A percentile compares a stretch with the other conserved stretches of the same genome.
phyloP scores from a whole-genome alignment of 2,888 invertebrate species.

The Rambutsinella grinnellia region DNA sequence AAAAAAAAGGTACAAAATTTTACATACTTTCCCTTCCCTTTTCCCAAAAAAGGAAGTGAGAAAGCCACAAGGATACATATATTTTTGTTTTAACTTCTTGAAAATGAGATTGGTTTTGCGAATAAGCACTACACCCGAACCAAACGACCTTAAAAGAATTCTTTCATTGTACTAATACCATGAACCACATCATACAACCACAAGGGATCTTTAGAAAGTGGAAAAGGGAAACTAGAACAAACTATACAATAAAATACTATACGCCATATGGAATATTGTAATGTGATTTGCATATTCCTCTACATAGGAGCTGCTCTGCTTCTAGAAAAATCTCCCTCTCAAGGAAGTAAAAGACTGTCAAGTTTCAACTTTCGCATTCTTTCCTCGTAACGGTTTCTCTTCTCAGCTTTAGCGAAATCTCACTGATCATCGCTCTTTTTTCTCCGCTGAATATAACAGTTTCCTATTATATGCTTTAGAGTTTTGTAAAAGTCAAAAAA shows the following conservation, averaged over 20 bases:
- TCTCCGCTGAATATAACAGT: too few relatives aligned
- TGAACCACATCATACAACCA: constrained; percentile 16
- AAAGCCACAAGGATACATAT: constrained; percentile 43
- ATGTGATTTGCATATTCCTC: constrained; percentile 27
- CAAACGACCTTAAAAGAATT: constrained; percentile 11
- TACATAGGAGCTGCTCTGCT: neutral
- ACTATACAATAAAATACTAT: too few relatives aligned
- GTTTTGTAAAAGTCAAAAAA: too few relatives aligned
- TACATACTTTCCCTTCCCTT: too few relatives aligned
- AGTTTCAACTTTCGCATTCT: constrained; percentile 28
- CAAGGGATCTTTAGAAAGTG: neutral
- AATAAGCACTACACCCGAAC: neutral
- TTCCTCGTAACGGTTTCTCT: constrained; percentile 13
- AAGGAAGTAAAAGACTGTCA: too few relatives aligned
- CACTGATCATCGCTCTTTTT: too few relatives aligned
- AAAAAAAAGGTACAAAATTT: too few relatives aligned
- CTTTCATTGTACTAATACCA: constrained; percentile 26
- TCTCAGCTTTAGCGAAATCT: too few relatives aligned
- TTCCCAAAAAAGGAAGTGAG: neutral
- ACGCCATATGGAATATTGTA: too few relatives aligned
- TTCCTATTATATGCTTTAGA: too few relatives aligned
- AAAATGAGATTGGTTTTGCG: constrained; percentile 24
- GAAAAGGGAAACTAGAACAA: too few relatives aligned
- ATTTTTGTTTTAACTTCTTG: too few relatives aligned
- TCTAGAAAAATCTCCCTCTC: neutral